Percentiles rank a stretch among this genome's conserved stretches.
Evolutionary conservation across 1,140 invertebrate genomes (phyloP).

Genomic region (Sycophaga agraensis): DNA sequence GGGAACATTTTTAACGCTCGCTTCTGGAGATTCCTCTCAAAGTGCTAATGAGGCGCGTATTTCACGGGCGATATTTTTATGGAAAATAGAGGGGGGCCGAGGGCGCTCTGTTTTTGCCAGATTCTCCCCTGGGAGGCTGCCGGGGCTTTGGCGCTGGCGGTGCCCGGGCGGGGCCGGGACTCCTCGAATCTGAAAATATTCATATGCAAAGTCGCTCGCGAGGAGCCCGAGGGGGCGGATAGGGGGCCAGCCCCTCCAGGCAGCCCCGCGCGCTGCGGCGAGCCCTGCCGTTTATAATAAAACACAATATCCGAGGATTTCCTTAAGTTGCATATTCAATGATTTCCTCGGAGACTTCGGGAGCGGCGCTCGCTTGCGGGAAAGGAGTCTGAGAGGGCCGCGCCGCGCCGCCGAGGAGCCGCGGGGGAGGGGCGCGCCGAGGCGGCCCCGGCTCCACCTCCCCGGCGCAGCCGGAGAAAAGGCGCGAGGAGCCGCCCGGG

Average conservation of each 20-base stretch:
- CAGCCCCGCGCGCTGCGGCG: neutral
- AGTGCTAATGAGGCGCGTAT: slow-evolving; percentile 1
- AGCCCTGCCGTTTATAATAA: slow-evolving; percentile 53
- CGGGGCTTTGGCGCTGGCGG: no score
- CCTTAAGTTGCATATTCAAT: slow-evolving; percentile 67
- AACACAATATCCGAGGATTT: slow-evolving; percentile 64
- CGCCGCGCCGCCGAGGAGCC: no score
- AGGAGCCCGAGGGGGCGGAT: neutral
- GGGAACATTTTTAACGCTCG: no score
- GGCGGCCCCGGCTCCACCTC: no score
- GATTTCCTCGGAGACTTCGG: slow-evolving; percentile 67
- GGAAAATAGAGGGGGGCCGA: slow-evolving; percentile 8
- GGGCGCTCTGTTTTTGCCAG: neutral
- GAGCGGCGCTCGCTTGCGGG: neutral
- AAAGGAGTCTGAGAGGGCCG: slow-evolving; percentile 9
- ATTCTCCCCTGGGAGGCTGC: slow-evolving; percentile 33
- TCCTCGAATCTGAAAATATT: slow-evolving; percentile 48
- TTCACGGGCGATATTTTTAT: slow-evolving; percentile 13
- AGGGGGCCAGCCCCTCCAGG: neutral
- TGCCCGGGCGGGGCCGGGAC: no score
- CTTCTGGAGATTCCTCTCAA: no score
- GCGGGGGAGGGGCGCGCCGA: no score
- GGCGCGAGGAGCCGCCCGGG: neutral
- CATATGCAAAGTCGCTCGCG: slow-evolving; percentile 44
- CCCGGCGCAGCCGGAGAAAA: no score